Conservation (phyloP, 1,140 invertebrate genomes). For the Brachionus paranguensis region DNA sequence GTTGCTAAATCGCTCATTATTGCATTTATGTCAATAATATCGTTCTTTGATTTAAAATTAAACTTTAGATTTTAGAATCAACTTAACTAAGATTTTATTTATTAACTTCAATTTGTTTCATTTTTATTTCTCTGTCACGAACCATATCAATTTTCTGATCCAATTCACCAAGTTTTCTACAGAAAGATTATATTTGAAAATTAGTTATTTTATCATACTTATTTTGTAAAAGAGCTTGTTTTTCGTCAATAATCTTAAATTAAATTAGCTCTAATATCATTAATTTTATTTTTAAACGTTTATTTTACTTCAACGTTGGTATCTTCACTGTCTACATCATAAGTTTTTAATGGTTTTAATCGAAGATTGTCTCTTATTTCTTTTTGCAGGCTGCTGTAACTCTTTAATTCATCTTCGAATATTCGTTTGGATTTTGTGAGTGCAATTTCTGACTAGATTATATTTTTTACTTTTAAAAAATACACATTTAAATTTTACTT, state of each 20-base stretch:
- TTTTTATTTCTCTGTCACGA: neutral
- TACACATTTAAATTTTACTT: neutral
- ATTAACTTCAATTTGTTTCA: constrained; percentile 26
- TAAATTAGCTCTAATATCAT: neutral
- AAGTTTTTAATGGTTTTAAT: neutral
- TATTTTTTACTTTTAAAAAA: neutral
- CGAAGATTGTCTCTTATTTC: constrained; percentile 5
- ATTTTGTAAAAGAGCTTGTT: neutral
- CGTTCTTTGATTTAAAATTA: neutral
- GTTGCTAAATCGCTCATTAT: constrained; percentile 26
- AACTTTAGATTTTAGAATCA: too few relatives aligned
- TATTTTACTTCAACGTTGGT: neutral
- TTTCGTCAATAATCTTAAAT: neutral
- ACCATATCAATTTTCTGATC: constrained; percentile 19
- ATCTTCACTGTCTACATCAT: neutral
- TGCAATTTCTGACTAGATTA: neutral
- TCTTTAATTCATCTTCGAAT: constrained; percentile 17
- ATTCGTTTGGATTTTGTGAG: constrained; percentile 27
- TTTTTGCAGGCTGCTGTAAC: constrained; percentile 1
- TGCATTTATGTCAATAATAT: constrained; percentile 36
- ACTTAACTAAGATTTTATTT: too few relatives aligned
- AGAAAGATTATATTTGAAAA: neutral
- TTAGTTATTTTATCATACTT: neutral
- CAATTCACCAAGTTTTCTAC: neutral
- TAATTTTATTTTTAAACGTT: neutral